Evolutionary conservation across 2,113 vertebrate genomes (phyloP).

Genomic region (Carollia perspicillata): DNA sequence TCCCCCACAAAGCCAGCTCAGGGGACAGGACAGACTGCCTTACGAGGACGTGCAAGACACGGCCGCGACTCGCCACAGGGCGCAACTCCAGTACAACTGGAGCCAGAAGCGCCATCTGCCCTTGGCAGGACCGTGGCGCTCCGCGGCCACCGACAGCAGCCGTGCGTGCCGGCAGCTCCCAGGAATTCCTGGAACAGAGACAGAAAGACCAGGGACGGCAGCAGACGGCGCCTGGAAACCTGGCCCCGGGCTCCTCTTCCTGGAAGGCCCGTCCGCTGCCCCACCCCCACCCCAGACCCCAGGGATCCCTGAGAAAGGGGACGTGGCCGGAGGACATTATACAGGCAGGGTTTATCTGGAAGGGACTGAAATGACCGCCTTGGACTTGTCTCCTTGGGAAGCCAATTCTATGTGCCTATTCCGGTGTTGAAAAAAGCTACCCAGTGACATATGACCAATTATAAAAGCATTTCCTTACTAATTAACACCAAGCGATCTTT

Average conservation of each 20-base stretch:
- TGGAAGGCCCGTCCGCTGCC: not conserved
- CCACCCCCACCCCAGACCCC: not conserved
- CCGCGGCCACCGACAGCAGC: fast-evolving
- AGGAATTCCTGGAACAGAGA: not conserved
- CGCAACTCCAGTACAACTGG: fast-evolving
- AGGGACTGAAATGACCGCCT: not conserved
- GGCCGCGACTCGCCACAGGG: fast-evolving
- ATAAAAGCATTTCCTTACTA: too few relatives aligned
- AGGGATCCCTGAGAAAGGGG: not conserved
- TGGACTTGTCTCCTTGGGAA: not conserved
- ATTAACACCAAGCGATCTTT: fast-evolving
- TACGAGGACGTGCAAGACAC: fast-evolving
- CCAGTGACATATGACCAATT: fast-evolving
- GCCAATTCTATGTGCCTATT: fast-evolving
- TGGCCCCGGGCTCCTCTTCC: fast-evolving
- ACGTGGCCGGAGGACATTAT: fast-evolving
- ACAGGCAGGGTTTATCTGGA: too few relatives aligned
- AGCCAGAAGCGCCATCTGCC: not conserved
- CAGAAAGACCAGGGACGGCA: fast-evolving
- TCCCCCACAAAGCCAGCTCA: not conserved
- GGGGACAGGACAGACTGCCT: not conserved
- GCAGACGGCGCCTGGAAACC: too few relatives aligned
- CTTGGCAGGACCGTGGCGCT: fast-evolving
- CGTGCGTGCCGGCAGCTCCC: not conserved
- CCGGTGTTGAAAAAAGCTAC: not conserved